These are phyloP conservation scores for Drosophila phalerata DNA, from an alignment of 2,888 invertebrate genomes.

Conservation along the genomic window DNA sequence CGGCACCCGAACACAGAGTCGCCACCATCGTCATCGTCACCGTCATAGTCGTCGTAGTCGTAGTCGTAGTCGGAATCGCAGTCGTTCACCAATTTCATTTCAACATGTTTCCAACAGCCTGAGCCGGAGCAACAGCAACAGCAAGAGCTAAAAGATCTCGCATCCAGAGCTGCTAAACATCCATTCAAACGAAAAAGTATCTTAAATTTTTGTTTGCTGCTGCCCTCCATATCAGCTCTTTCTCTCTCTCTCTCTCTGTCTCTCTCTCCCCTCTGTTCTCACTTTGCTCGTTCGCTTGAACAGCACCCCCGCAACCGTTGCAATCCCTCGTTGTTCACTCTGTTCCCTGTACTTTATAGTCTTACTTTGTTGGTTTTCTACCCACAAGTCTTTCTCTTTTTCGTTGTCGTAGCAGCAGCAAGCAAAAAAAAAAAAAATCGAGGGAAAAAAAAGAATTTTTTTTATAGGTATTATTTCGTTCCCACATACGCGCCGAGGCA, in stretches of 20 bases:
- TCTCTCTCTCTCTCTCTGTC: conserved; percentile 19
- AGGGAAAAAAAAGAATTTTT: conserved; percentile 56
- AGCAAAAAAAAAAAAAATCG: conserved; percentile 33
- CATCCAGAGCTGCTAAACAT: conserved; percentile 53
- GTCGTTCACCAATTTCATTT: conserved; percentile 77
- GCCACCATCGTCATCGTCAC: conserved; percentile 36
- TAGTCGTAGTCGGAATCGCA: conserved; percentile 56
- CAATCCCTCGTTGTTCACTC: conserved; percentile 39
- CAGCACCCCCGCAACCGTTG: conserved; percentile 48
- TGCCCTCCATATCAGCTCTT: conserved; percentile 21
- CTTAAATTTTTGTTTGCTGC: conserved; percentile 76
- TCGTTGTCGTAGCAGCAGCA: conserved; percentile 62
- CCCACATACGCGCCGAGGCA: conserved; percentile 80
- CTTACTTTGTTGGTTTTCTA: conserved; percentile 82
- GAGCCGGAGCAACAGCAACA: conserved; percentile 25
- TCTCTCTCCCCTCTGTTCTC: background rate
- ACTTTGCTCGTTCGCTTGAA: conserved; percentile 16
- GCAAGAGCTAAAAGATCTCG: conserved; percentile 67
- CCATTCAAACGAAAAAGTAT: conserved; percentile 74
- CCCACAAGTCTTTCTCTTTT: conserved; percentile 84
- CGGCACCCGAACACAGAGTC: conserved; percentile 50
- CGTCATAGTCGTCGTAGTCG: conserved; percentile 61
- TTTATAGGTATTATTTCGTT: conserved; percentile 82
- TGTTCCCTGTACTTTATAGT: conserved; percentile 74
- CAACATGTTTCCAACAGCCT: conserved; percentile 77